Evolutionary conservation across 2,888 invertebrate genomes (phyloP).

Genomic region (Gryllus longicercus): DNA sequence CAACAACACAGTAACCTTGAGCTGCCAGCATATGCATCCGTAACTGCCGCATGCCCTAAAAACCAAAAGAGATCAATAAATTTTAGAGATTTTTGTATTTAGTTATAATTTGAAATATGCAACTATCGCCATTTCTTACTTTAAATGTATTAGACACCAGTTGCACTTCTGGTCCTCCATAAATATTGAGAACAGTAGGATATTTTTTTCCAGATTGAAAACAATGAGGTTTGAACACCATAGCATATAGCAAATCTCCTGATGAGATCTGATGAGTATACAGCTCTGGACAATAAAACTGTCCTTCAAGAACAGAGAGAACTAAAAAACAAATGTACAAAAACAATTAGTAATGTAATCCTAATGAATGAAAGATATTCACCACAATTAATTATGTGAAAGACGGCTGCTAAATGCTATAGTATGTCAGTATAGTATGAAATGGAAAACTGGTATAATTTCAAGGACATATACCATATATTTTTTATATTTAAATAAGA

Average conservation of each 20-base stretch:
- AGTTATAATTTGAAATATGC: neutral
- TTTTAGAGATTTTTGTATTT: neutral
- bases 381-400: neutral
- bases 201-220: constrained; percentile 65
- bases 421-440: neutral
- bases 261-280: constrained; percentile 66
- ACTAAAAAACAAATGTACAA: neutral
- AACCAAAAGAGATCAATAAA: neutral
- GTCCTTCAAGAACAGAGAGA: constrained; percentile 49
- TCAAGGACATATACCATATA: neutral
- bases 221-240: constrained; percentile 83
- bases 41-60: constrained; percentile 80
- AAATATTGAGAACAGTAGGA: constrained; percentile 94
- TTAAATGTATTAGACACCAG: constrained; percentile 93
- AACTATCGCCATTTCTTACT: constrained; percentile 51
- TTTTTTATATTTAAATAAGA: neutral
- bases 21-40: constrained; percentile 93
- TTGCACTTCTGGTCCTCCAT: constrained; percentile 98
- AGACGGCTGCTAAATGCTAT: neutral
- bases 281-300: constrained; percentile 67
- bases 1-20: constrained; percentile 92
- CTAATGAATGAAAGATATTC: neutral
- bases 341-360: neutral
- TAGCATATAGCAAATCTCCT: constrained; percentile 74
- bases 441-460: neutral